Evolutionary conservation across 2,888 invertebrate species (phyloP), one percentile per base, ranked within the genome.

Genomic region (Aethes cnicana): DNA sequence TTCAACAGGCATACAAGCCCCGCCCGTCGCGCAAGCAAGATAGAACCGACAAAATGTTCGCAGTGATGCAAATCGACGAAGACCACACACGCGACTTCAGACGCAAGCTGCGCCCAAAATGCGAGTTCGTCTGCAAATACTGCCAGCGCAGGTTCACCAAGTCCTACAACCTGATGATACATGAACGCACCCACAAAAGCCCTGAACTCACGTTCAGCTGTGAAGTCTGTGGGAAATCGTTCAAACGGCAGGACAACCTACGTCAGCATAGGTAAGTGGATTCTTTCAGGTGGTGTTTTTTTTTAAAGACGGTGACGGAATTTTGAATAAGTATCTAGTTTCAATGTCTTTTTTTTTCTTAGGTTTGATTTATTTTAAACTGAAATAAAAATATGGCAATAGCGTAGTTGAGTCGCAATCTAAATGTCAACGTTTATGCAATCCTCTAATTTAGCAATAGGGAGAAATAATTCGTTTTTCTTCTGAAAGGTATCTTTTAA

Each of bases 51-150:
- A 94, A 92, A 91, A 95, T 95, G 95, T 95, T 95, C 92, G 95
- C 95, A 91, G 94, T 95, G 92, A 95, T 95, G 95, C 94, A 95
- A 92, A 94, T 95, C 89, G 95, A 95, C 92, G 95, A 95, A 91
- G 95, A 95, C 90, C 93, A 95, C 91, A 93, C 94, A 86, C 92
- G 95, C 89, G 95, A 95, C 92, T 95, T 95, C 91, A 93, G 95
- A 90, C 94, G 95, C 90, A 95, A 95, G 91, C 95, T 95, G 94
- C 92, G 96, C 81, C 94, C 95, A 76, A 97, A 98, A 92, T 98
- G 98, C 92, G 98, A 98, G 91, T 98, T 97, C 90, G 97, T 98
- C 82, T 99, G 98, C 94, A 97, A 97, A 89, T 98, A 96, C 91
- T 99, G 98, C 92, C 96, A 96, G 86, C 93, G 98, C 77, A 94